Base-by-base conservation (phyloP, 2,888 invertebrate genomes). In the Leucania comma region DNA sequence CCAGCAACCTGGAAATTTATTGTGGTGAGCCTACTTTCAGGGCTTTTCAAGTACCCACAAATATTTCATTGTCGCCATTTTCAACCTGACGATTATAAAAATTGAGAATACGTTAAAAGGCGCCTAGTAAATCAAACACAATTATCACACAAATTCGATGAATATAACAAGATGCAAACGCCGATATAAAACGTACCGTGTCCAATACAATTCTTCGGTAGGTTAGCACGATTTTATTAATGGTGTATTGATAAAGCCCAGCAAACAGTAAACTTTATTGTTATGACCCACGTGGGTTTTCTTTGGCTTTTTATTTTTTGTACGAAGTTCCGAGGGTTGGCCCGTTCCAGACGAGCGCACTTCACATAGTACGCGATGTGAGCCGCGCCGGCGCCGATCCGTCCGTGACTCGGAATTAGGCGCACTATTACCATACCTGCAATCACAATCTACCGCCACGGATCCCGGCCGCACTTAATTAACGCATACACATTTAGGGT, bases 401-500 rank as follows among this genome's bases (percentile, higher is more conserved):
- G 84, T 82, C 88, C 91, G 89, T 93, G 93, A 93, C 90, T 92
- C 91, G 90, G 90, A 83, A 84, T 84, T 83, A 80, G 82, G 81
- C 69, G 73, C 59, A 75, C 68, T 81, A 80, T 78, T 77, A 78
- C 81, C 81, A 84, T 80, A 75, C 65, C 70, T 76, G 77, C 87
- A 92, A 93, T 93, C 91, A 89, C 89, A 87, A 93, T 92, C 93
- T 89, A 89, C 91, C 87, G 82, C 78, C 82, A 82, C 82, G 82
- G 79, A 82, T 79, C 82, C 81, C 58, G 68, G 73, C 66, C 63
- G 60, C 72, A 78, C 88, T 92, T 93, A 93, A 94, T 94, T 93
- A 93, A 92, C 89, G 91, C 87, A 86, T 90, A 90, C 87, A 90
- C 84, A 88, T 90, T 91, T 92, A 89, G 93, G 92, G 92, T 91